Conservation (phyloP, 2,113 vertebrate genomes). For the Daboia siamensis region DNA sequence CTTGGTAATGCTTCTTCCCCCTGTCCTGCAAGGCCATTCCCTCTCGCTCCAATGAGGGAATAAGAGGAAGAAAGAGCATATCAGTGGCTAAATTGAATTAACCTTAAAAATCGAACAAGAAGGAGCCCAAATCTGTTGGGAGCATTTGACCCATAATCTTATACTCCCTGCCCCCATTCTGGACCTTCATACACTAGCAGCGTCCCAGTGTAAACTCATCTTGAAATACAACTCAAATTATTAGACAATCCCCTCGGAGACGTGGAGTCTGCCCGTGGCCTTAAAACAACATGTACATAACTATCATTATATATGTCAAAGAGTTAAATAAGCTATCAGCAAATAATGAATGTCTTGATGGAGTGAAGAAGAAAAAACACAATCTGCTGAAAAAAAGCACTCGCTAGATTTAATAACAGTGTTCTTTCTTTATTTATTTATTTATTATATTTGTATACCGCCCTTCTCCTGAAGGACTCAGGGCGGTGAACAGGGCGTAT, state of each 20-base stretch:
- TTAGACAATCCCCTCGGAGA: not conserved
- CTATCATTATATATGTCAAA: not conserved
- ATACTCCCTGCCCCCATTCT: fast-evolving
- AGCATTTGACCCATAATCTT: not conserved
- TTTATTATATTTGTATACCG: too few relatives aligned
- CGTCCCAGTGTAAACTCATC: not conserved
- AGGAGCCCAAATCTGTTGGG: not conserved
- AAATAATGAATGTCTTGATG: not conserved
- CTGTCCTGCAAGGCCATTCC: not conserved
- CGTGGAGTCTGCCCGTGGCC: not conserved
- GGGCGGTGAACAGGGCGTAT: too few relatives aligned
- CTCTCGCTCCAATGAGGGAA: not conserved
- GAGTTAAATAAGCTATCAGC: not conserved
- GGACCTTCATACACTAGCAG: not conserved
- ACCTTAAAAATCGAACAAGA: not conserved
- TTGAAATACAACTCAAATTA: not conserved
- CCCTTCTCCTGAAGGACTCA: too few relatives aligned
- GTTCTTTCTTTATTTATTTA: too few relatives aligned
- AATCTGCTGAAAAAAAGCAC: not conserved
- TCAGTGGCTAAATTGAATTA: not conserved
- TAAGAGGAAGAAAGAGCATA: not conserved
- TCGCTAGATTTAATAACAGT: not conserved
- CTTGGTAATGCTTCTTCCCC: not conserved
- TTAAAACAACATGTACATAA: not conserved
- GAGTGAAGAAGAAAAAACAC: not conserved